Evolutionary conservation across 2,113 vertebrate species (phyloP).

Genomic region (Antechinus flavipes): DNA sequence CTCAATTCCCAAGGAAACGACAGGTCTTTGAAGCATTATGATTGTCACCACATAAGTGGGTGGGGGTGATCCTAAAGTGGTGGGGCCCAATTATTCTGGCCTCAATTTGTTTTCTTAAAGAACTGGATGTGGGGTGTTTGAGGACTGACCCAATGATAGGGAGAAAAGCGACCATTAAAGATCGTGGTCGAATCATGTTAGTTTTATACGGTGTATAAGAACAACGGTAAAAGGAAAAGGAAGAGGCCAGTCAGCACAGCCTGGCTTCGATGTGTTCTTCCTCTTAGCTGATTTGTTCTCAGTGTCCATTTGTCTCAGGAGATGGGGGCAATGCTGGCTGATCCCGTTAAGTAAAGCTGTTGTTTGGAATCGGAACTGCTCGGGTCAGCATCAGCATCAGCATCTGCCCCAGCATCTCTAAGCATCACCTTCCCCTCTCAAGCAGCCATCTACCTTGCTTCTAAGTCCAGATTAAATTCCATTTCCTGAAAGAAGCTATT

Average conservation of each 20-base stretch:
- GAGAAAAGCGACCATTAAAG: not conserved
- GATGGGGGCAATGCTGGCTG: no score
- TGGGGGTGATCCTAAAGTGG: not conserved
- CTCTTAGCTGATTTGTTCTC: not conserved
- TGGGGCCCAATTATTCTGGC: not conserved
- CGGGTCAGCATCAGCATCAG: no score
- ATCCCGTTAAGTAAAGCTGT: no score
- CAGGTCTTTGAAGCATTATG: not conserved
- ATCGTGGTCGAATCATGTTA: not conserved
- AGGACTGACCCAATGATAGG: not conserved
- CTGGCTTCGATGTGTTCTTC: no score
- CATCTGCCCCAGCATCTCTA: no score
- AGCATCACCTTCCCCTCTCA: no score
- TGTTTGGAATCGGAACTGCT: no score
- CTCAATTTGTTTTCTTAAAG: not conserved
- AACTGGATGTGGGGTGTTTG: not conserved
- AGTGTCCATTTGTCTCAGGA: no score
- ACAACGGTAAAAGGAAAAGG: not conserved
- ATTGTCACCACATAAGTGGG: not conserved
- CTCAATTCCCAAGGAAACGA: not conserved
- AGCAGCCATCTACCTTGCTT: no score
- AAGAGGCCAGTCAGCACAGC: not conserved
- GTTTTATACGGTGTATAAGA: not conserved
- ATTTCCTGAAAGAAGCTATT: no score
- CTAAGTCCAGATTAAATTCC: no score